These are phyloP conservation scores for Acleris laterana DNA, from an alignment of 2,888 invertebrate species.

Conservation along the genomic window DNA sequence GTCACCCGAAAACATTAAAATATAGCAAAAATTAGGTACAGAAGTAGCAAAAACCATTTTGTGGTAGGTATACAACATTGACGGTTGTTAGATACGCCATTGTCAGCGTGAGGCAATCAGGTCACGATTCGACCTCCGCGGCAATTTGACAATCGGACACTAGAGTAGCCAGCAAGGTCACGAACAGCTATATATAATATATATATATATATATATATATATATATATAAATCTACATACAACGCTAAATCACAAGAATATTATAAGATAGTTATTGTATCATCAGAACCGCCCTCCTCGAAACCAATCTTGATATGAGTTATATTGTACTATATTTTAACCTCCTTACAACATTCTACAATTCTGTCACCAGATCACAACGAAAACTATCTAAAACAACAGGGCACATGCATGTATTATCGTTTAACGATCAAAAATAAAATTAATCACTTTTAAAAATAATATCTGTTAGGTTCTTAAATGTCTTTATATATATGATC, in stretches of 20 bases:
- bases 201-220: conserved; percentile 52
- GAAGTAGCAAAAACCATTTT: too few species aligned
- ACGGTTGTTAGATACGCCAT: too few species aligned
- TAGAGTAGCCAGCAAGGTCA: conserved; percentile 17
- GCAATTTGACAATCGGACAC: conserved; percentile 7
- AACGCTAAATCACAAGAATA: conserved; percentile 66
- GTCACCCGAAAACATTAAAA: too few species aligned
- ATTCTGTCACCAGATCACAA: background rate
- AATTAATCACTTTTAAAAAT: too few species aligned
- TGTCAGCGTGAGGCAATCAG: too few species aligned
- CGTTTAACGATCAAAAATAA: too few species aligned
- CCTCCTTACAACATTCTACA: conserved; percentile 1
- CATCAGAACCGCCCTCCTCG: conserved; percentile 48
- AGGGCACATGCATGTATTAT: background rate
- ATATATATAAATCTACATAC: conserved; percentile 54
- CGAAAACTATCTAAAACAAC: too few species aligned
- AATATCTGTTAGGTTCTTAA: too few species aligned
- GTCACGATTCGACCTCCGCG: background rate
- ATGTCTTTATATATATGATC: too few species aligned
- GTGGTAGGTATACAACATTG: too few species aligned
- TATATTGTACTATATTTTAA: conserved; percentile 58
- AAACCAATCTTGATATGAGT: conserved; percentile 58
- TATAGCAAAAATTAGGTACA: too few species aligned
- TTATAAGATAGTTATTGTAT: conserved; percentile 65
- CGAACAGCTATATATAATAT: conserved; percentile 17